phyloP scores from a whole-genome alignment of 92 coral and sea anemone species.

The Phymanthus crucifer region DNA sequence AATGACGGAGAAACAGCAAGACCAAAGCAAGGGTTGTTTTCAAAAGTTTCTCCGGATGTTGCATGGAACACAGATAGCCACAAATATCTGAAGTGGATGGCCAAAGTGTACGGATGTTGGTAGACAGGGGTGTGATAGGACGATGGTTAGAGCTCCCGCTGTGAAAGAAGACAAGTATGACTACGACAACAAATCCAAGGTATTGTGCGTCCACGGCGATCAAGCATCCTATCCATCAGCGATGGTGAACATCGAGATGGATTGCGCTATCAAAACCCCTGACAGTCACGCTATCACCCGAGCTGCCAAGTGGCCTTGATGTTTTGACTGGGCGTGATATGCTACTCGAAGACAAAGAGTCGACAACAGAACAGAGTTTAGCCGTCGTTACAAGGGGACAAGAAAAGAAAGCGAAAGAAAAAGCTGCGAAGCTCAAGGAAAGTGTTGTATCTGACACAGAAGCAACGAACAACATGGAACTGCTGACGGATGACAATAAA shows the following conservation, averaged over 20 bases:
- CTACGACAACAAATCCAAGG: neutral
- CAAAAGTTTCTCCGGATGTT: neutral
- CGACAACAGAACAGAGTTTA: neutral
- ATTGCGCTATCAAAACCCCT: neutral
- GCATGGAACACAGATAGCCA: slow-evolving; percentile 10
- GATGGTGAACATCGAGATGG: neutral
- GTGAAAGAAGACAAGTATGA: neutral
- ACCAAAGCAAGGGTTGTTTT: neutral
- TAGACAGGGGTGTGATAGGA: slow-evolving; percentile 1
- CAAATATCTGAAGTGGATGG: slow-evolving; percentile 5
- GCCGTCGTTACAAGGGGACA: slow-evolving; percentile 5
- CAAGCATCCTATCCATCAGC: neutral
- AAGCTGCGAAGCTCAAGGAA: neutral
- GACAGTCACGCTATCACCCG: slow-evolving; percentile 9
- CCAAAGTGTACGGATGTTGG: neutral
- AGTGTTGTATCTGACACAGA: neutral
- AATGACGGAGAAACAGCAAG: neutral
- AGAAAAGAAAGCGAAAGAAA: neutral
- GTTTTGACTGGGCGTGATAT: neutral
- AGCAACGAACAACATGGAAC: neutral
- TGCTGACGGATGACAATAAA: neutral
- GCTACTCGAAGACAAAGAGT: neutral
- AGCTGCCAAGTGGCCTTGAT: slow-evolving; percentile 17
- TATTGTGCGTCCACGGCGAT: slow-evolving; percentile 1
- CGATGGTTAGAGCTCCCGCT: neutral